Evolutionary conservation across 2,113 vertebrate species (phyloP), one percentile per base, ranked within the genome.

Genomic region (Heteronetta atricapilla): DNA sequence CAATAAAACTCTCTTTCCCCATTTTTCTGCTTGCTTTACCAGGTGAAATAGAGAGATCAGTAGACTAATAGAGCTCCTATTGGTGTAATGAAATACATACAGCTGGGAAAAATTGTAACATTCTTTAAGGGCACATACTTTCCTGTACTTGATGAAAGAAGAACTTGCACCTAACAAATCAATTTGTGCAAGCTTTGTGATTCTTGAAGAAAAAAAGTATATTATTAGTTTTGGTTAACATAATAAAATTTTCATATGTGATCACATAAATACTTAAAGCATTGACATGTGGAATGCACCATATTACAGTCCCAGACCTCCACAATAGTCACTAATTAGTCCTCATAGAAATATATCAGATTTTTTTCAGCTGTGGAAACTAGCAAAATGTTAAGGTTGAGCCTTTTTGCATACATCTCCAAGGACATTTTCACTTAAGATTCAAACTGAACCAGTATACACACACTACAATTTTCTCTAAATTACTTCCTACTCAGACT

Each of bases 1-100:
- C 97, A 98, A 91, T 95, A 97, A 95, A 95, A 93, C 36, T 63
- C 82, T 53, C 22, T 96, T 95, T 95, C 86, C 34, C 75, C 11
- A 8, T 29, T 53, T 97, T 92, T 78, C 89, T 86, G 63, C 44
- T 95, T 83, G 89, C 81, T 95, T 86, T 95, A 93, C 69, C 17
- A 70, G 82, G 75, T 52, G 36, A 93, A 96, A 92, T 87, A 52
- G 79, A 90, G 90, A 96, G 91, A 91, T 96, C 59, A 50, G 60
- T 33, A 33, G 46, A 80, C 72, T 94, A 67, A 93, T 44, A 86
- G 92, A 55, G 33, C 46, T 82, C 23, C 34, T 87, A 28, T 63
- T 3, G 1, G 9, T 60, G 42, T 25, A 96, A 95, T 59, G 88
- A 87, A 76, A 48, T 40, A 78, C 18, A 44, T 31, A 31, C 67